Conservation (phyloP, 2,888 invertebrate species). For the Agrotis puta region DNA sequence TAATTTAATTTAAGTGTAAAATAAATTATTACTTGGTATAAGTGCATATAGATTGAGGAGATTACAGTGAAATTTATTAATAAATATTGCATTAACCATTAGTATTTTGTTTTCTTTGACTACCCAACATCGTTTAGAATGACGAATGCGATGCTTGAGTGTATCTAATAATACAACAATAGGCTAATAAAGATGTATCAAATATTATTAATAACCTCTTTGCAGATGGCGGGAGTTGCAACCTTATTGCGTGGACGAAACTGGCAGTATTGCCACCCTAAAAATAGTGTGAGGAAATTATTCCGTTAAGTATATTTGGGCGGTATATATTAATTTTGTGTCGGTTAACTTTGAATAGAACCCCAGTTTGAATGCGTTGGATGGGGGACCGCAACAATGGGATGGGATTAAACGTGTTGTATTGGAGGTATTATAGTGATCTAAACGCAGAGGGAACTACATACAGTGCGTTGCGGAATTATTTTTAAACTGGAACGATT, state of each 20-base stretch:
- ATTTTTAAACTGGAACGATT: conserved; percentile 37
- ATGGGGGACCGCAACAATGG: conserved; percentile 81
- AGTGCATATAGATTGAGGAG: conserved; percentile 89
- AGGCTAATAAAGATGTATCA: conserved; percentile 76
- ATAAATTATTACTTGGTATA: conserved; percentile 89
- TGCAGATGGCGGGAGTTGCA: conserved; percentile 68
- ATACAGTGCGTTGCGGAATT: conserved; percentile 58
- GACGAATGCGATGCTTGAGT: conserved; percentile 77
- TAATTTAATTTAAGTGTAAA: conserved; percentile 87
- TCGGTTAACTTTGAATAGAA: conserved; percentile 77
- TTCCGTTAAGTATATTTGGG: conserved; percentile 85
- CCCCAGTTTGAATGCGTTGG: conserved; percentile 73
- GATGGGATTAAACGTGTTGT: conserved; percentile 88
- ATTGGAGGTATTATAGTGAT: conserved; percentile 86
- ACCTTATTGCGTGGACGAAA: conserved; percentile 70
- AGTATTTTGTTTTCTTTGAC: conserved; percentile 68
- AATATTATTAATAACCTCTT: conserved; percentile 78
- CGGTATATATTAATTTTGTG: conserved; percentile 87
- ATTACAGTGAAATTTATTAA: conserved; percentile 90
- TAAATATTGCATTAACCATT: conserved; percentile 90
- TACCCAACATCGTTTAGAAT: conserved; percentile 74
- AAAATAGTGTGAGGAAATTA: conserved; percentile 75
- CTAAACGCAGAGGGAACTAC: conserved; percentile 71
- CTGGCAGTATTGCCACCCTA: conserved; percentile 65
- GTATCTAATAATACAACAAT: conserved; percentile 79